Conservation (phyloP, 2,113 vertebrate genomes). For the Octodon degus region DNA sequence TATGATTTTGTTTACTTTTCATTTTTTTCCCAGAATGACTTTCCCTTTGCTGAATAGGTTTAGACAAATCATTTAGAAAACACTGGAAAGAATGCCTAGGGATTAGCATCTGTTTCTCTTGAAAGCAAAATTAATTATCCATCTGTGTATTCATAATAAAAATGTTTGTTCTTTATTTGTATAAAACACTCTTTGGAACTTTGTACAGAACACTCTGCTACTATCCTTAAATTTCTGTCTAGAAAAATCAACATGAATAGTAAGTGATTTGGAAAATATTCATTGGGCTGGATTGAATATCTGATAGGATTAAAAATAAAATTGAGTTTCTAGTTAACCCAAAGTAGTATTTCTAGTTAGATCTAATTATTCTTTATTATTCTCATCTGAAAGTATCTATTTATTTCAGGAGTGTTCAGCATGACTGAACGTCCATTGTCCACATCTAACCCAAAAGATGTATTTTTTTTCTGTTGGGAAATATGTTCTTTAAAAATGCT, state of each 20-base stretch:
- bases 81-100: constrained; percentile 45
- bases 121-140: constrained; percentile 73
- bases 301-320: constrained; percentile 39
- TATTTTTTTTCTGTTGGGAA: not conserved
- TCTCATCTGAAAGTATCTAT: constrained; percentile 1
- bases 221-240: constrained; percentile 76
- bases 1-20: constrained; percentile 41
- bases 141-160: constrained; percentile 73
- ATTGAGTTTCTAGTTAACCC: not conserved
- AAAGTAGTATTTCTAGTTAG: not conserved
- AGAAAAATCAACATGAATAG: constrained; percentile 68
- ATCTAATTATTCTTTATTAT: not conserved
- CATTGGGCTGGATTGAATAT: not conserved
- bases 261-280: constrained; percentile 54
- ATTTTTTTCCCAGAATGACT: constrained; percentile 23
- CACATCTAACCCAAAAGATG: not conserved
- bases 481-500: constrained; percentile 2
- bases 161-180: constrained; percentile 78
- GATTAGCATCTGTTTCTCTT: constrained; percentile 78
- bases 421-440: not conserved
- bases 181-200: constrained; percentile 73
- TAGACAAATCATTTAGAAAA: constrained; percentile 60
- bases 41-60: constrained; percentile 53
- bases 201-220: constrained; percentile 77
- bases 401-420: not conserved